phyloP scores from a whole-genome alignment of 2,888 invertebrate species.

The Tachina grossa region DNA sequence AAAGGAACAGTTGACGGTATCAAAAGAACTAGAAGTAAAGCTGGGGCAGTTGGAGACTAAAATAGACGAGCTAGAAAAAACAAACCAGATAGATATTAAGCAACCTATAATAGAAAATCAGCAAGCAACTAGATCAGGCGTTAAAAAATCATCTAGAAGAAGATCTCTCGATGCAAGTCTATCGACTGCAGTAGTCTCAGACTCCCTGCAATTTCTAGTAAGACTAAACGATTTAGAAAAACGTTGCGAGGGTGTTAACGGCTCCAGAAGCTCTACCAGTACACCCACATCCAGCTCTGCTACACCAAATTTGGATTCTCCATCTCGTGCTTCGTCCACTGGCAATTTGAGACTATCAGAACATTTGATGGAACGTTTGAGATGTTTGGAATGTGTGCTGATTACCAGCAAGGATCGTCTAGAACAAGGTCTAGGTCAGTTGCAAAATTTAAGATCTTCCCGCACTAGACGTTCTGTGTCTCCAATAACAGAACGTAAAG shows the following conservation, averaged over 20 bases:
- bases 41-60: conserved; percentile 91
- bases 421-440: conserved; percentile 87
- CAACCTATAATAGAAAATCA: conserved; percentile 49
- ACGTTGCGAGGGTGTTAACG: conserved; percentile 86
- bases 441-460: conserved; percentile 86
- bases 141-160: conserved; percentile 80
- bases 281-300: conserved; percentile 75
- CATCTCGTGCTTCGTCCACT: conserved; percentile 75
- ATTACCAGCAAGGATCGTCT: conserved; percentile 87
- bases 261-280: conserved; percentile 76
- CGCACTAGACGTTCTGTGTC: conserved; percentile 86
- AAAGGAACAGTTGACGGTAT: conserved; percentile 90
- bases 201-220: conserved; percentile 91
- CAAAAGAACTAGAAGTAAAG: conserved; percentile 93
- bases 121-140: conserved; percentile 8
- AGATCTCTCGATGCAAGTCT: conserved; percentile 89
- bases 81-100: conserved; percentile 67
- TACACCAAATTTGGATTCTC: conserved; percentile 71
- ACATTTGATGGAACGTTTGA: conserved; percentile 85
- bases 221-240: conserved; percentile 90
- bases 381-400: conserved; percentile 86
- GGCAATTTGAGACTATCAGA: conserved; percentile 82
- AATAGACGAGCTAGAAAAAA: conserved; percentile 86
- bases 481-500: conserved; percentile 87
- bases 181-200: conserved; percentile 85